Conservation (phyloP, 2,888 invertebrate genomes). For the Chrysolina haemoptera region DNA sequence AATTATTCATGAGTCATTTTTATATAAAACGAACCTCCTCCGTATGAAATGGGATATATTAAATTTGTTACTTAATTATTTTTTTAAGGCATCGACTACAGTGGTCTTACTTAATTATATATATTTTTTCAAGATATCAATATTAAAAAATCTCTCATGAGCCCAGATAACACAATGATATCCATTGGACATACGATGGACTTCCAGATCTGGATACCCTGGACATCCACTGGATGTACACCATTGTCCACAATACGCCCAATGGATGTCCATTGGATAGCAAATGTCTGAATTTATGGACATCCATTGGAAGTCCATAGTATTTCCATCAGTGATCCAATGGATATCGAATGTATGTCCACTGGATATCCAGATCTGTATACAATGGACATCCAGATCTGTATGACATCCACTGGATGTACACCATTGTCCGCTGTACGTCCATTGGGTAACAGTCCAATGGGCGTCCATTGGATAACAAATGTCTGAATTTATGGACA, state of each 20-base stretch:
- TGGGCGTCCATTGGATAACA: not conserved
- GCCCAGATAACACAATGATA: not conserved
- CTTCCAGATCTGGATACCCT: slow-evolving; percentile 8
- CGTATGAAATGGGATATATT: too few species aligned
- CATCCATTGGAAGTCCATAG: slow-evolving; percentile 9
- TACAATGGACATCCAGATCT: not conserved
- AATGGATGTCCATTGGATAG: not conserved
- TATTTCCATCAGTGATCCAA: not conserved
- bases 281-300: slow-evolving; percentile 5
- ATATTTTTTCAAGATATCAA: too few species aligned
- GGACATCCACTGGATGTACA: slow-evolving; percentile 15
- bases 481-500: not conserved
- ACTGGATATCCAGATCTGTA: not conserved
- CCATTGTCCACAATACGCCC: not conserved
- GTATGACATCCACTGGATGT: not conserved
- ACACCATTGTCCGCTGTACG: not conserved
- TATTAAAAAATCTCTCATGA: too few species aligned
- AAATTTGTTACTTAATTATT: too few species aligned
- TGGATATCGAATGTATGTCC: not conserved
- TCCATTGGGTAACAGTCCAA: not conserved
- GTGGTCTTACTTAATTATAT: too few species aligned
- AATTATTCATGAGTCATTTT: too few species aligned
- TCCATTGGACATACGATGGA: slow-evolving; percentile 14
- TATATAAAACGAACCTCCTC: too few species aligned
- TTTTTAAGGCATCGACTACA: too few species aligned